Conservation (phyloP, 2,113 vertebrate genomes). For the Pachyramphus minor region DNA sequence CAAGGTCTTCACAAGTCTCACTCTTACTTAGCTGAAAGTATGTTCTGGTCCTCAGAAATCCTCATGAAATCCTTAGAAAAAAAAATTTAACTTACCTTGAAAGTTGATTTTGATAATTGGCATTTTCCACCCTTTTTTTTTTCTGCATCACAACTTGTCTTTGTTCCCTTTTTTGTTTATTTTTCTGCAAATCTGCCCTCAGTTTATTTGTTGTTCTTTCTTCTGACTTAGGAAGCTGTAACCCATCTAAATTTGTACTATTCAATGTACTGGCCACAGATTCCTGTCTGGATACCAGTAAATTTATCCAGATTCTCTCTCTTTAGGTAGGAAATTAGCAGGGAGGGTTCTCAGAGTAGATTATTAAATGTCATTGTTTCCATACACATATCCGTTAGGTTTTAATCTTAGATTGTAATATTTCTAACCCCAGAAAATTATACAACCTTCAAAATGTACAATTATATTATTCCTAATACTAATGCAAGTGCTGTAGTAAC, state of each 20-base stretch:
- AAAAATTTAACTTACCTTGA: neutral
- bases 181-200: neutral
- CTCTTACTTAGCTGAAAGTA: neutral
- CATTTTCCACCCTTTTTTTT: neutral
- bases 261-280: accelerated
- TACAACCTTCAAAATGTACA: neutral
- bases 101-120: neutral
- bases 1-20: neutral
- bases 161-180: neutral
- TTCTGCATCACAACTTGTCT: neutral
- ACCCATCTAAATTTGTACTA: neutral
- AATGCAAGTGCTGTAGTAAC: neutral
- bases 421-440: neutral
- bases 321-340: neutral
- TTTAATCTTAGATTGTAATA: neutral
- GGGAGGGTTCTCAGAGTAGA: neutral
- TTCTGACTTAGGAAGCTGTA: neutral
- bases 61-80: neutral
- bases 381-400: neutral
- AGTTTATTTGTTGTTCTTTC: neutral
- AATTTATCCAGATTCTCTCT: neutral
- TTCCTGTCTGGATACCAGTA: neutral
- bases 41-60: neutral
- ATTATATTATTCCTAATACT: neutral
- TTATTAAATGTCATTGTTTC: neutral